phyloP scores from a whole-genome alignment of 2,797 vertebrate species.

The Prionace glauca region DNA sequence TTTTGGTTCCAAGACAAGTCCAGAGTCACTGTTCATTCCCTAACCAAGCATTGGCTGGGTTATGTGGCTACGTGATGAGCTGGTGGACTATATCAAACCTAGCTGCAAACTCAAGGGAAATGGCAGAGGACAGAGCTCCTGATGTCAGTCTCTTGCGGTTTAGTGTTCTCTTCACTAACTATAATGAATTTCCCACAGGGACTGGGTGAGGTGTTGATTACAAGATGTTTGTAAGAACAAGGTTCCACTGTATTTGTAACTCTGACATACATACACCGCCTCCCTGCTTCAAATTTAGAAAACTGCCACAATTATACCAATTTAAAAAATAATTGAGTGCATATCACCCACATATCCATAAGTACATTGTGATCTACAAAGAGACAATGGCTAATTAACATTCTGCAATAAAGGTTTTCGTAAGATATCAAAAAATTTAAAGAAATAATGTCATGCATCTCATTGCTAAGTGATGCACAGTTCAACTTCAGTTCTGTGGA shows the following conservation, averaged over 20 bases:
- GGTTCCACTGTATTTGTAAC: not conserved
- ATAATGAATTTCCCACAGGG: not conserved
- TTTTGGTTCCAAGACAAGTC: no score
- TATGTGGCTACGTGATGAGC: not conserved
- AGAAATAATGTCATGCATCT: not conserved
- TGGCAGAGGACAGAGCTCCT: not conserved
- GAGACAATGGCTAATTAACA: not conserved
- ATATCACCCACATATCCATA: not conserved
- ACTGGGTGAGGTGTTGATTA: conserved; percentile 17
- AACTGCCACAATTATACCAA: not conserved
- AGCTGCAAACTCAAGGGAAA: not conserved
- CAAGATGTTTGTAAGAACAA: conserved; percentile 28
- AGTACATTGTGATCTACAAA: not conserved
- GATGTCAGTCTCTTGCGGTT: conserved; percentile 16
- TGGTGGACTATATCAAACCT: not conserved
- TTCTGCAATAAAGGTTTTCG: not conserved
- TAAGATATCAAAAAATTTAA: not conserved
- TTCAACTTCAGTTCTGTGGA: not conserved
- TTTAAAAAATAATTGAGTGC: not conserved
- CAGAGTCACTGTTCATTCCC: not conserved
- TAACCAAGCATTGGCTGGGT: not conserved
- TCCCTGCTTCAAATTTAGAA: not conserved
- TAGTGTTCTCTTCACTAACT: not conserved
- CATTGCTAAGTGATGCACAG: not conserved
- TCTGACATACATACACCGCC: no score